Evolutionary conservation across 2,888 invertebrate genomes (phyloP).

Genomic region (Aphidius colemani): DNA sequence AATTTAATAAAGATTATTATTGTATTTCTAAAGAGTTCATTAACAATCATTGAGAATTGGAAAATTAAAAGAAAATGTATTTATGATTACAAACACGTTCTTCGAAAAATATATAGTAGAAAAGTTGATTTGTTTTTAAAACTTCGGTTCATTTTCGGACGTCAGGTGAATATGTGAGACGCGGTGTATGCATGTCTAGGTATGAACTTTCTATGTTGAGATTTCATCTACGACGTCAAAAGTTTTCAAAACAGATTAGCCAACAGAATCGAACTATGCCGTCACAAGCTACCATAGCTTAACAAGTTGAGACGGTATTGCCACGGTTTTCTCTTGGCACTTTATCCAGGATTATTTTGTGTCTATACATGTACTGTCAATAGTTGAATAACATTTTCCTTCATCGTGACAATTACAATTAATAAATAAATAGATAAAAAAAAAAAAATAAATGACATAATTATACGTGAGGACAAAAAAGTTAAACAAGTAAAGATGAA

Average conservation of each 20-base stretch:
- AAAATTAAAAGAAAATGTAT: too few species aligned
- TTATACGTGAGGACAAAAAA: background rate
- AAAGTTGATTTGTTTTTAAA: too few species aligned
- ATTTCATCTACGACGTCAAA: conserved; percentile 23
- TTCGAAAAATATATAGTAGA: too few species aligned
- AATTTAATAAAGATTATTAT: too few species aligned
- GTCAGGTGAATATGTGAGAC: background rate
- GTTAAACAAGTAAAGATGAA: background rate
- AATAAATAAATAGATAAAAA: background rate
- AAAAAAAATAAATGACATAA: background rate
- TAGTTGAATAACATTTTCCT: conserved; percentile 27
- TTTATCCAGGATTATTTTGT: conserved; percentile 22
- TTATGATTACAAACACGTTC: too few species aligned
- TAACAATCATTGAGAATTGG: too few species aligned
- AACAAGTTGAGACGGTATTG: conserved; percentile 25
- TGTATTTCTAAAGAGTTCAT: too few species aligned
- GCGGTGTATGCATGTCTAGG: background rate
- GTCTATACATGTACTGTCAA: background rate
- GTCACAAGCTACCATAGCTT: conserved; percentile 22
- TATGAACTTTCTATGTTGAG: conserved; percentile 1
- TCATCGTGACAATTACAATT: conserved; percentile 8
- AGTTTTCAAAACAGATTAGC: conserved; percentile 32
- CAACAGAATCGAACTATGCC: conserved; percentile 22
- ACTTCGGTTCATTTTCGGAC: too few species aligned
- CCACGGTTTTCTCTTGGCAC: conserved; percentile 18